Conservation (phyloP, 2,888 invertebrate genomes). For the Smittia sp. region DNA sequence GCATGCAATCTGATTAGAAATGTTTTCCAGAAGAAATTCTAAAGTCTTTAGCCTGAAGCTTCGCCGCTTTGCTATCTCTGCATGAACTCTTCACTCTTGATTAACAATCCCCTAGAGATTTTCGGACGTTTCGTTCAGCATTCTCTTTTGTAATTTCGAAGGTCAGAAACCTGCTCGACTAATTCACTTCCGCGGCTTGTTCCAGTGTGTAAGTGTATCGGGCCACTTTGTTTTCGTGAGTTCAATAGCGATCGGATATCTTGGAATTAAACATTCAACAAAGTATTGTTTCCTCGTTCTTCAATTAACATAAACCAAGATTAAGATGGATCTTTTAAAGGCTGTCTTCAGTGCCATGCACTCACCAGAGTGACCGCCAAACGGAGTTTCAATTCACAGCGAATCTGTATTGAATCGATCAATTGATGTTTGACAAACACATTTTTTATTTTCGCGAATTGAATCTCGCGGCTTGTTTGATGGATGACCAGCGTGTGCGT, state of each 20-base stretch:
- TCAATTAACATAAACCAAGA: background rate
- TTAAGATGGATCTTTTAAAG: background rate
- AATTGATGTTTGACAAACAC: background rate
- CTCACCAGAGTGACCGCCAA: background rate
- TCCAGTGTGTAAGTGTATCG: background rate
- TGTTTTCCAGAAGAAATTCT: too few relatives aligned
- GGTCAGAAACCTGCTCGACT: conserved; percentile 8
- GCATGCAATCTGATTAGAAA: too few relatives aligned
- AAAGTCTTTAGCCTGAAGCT: too few relatives aligned
- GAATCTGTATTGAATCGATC: background rate
- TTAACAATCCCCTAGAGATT: too few relatives aligned
- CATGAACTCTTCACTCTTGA: too few relatives aligned
- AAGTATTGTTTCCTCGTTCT: background rate
- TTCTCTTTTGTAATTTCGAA: too few relatives aligned
- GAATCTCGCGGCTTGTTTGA: background rate
- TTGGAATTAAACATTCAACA: too few relatives aligned
- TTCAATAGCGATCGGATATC: too few relatives aligned
- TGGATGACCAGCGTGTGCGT: background rate
- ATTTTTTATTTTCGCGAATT: background rate
- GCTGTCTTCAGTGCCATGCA: background rate
- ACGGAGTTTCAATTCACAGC: background rate
- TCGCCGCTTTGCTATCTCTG: too few relatives aligned
- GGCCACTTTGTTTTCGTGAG: too few relatives aligned
- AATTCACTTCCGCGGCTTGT: background rate
- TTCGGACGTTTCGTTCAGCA: too few relatives aligned